Evolutionary conservation across 92 coral and sea anemone species (phyloP).

Genomic region (Parazoanthus swiftii): DNA sequence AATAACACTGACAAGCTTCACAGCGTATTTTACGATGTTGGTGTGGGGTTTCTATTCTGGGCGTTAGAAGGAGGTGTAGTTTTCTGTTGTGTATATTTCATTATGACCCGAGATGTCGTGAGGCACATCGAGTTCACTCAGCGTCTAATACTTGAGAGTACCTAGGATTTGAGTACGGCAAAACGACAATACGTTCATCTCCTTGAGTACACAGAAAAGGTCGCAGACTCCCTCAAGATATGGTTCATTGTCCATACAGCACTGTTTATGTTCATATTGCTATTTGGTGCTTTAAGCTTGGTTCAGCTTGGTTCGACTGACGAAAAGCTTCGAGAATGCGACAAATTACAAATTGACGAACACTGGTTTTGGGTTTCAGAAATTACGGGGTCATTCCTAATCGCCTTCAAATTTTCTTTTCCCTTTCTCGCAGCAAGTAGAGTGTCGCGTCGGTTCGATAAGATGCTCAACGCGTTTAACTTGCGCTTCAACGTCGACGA

Average conservation of each 20-base stretch:
- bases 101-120: conserved; percentile 52
- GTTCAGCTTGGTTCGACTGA: not conserved
- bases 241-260: conserved; percentile 63
- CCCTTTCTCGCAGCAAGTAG: conserved; percentile 64
- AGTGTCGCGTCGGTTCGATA: conserved; percentile 57
- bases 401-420: conserved; percentile 64
- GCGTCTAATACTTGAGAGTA: conserved; percentile 32
- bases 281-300: conserved; percentile 38
- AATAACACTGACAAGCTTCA: not conserved
- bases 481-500: conserved; percentile 40
- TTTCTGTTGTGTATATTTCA: conserved; percentile 58
- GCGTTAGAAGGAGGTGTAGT: conserved; percentile 53
- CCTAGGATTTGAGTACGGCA: conserved; percentile 50
- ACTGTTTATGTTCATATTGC: conserved; percentile 41
- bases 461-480: conserved; percentile 50
- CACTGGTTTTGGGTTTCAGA: conserved; percentile 33
- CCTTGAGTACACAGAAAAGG: conserved; percentile 51
- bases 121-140: conserved; percentile 66
- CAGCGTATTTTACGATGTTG: not conserved
- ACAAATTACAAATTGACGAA: too few relatives aligned
- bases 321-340: too few relatives aligned
- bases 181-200: conserved; percentile 57
- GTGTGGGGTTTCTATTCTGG: conserved; percentile 41
- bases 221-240: conserved; percentile 35
- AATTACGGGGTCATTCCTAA: conserved; percentile 53